Conservation (phyloP, 2,888 invertebrate species). For the Abrostola tripartita region DNA sequence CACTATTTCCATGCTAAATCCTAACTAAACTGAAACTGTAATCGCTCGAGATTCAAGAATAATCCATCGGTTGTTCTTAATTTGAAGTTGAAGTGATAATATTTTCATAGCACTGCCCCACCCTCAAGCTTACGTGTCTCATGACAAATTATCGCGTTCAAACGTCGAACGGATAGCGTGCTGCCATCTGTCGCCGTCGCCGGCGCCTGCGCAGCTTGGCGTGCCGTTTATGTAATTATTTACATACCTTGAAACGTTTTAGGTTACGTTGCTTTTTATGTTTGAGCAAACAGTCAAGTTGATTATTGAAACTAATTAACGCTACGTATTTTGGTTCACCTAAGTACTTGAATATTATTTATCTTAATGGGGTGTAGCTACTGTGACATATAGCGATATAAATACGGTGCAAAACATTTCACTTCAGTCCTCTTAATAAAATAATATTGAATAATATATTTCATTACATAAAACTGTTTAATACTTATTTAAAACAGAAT, state of each 20-base stretch:
- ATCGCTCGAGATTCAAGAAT: too few species aligned
- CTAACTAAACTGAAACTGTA: constrained; percentile 16
- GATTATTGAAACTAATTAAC: not conserved
- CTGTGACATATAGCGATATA: too few species aligned
- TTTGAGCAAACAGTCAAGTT: constrained; percentile 8
- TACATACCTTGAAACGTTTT: constrained; percentile 23
- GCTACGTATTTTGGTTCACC: too few species aligned
- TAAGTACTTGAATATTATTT: too few species aligned
- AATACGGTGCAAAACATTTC: too few species aligned
- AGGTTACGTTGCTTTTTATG: constrained; percentile 17
- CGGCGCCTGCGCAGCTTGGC: constrained; percentile 30
- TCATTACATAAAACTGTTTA: not conserved
- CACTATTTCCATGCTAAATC: too few species aligned
- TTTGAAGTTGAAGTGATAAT: constrained; percentile 15
- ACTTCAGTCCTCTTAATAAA: not conserved
- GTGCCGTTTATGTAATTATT: constrained; percentile 42
- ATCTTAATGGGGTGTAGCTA: too few species aligned
- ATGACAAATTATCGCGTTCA: constrained; percentile 44
- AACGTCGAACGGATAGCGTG: constrained; percentile 44
- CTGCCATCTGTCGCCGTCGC: constrained; percentile 63
- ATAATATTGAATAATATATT: not conserved
- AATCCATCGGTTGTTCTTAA: not conserved
- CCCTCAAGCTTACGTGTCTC: constrained; percentile 48
- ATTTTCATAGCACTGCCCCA: constrained; percentile 47
- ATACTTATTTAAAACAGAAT: not conserved